Evolutionary conservation across 2,888 invertebrate species (phyloP).

Genomic region (Leptura quadrifasciata): DNA sequence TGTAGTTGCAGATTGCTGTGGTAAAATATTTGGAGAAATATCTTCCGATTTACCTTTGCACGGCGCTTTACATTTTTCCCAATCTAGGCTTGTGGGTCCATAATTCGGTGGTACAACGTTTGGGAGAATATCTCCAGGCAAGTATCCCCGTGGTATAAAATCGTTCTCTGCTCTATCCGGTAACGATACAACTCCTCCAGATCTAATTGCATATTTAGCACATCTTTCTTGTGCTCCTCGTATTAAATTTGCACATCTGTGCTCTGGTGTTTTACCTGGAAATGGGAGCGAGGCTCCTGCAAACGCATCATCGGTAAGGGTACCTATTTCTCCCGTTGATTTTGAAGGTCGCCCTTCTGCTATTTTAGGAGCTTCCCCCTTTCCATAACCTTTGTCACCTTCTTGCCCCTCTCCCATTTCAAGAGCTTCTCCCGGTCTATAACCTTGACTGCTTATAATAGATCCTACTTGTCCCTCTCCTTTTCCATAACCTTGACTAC

Average conservation of each 20-base stretch:
- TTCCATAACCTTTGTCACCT: too few species aligned
- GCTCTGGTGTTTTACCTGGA: neutral
- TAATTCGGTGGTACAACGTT: conserved; percentile 2
- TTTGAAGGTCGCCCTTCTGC: too few species aligned
- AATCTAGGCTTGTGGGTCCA: neutral
- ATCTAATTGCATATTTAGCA: conserved; percentile 32
- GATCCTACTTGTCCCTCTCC: too few species aligned
- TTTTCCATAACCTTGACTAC: neutral
- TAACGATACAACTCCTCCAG: conserved; percentile 47
- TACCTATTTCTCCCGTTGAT: too few species aligned
- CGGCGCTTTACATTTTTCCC: conserved; percentile 8
- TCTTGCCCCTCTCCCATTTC: too few species aligned
- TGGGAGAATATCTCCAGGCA: conserved; percentile 41
- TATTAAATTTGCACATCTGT: conserved; percentile 44
- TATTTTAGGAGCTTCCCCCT: too few species aligned
- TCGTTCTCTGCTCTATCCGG: conserved; percentile 37
- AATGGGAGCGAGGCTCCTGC: neutral
- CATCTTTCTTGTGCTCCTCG: conserved; percentile 42
- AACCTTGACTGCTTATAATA: too few species aligned
- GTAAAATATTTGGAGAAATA: too few species aligned
- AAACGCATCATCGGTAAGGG: too few species aligned
- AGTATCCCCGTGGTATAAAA: conserved; percentile 46
- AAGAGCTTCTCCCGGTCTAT: too few species aligned
- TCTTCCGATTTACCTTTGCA: neutral
- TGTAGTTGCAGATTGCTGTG: too few species aligned